A percentile compares a stretch with the other conserved stretches of the same genome.
Conservation (phyloP, 2,888 invertebrate species). For the Melipona bicolor region DNA sequence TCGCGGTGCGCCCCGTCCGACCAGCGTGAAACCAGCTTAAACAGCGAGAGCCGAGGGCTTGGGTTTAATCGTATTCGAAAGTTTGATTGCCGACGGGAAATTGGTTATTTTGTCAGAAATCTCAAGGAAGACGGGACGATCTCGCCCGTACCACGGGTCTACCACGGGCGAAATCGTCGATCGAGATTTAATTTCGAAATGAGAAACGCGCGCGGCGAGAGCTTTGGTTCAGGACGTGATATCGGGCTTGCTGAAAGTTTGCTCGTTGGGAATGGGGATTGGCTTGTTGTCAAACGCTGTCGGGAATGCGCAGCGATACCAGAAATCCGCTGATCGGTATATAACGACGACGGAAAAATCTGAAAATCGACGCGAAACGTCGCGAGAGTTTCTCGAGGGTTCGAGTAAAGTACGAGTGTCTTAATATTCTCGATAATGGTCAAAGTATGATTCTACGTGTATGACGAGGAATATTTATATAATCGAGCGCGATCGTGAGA, state of each 20-base stretch:
- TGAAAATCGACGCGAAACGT: constrained; percentile 1
- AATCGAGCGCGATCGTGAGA: too few species aligned
- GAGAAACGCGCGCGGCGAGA: neutral
- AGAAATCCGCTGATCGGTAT: neutral
- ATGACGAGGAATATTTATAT: too few species aligned
- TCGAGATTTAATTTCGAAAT: neutral
- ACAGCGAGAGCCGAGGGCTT: neutral
- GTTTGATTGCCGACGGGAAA: constrained; percentile 7
- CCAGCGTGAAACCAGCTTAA: constrained; percentile 31
- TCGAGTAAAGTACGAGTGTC: too few species aligned
- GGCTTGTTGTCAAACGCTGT: constrained; percentile 28
- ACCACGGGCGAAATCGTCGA: neutral
- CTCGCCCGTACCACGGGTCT: neutral
- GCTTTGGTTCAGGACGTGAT: neutral
- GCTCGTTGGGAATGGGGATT: constrained; percentile 7
- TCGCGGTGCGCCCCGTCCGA: constrained; percentile 55
- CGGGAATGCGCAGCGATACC: constrained; percentile 7
- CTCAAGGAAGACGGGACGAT: neutral
- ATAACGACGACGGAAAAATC: neutral
- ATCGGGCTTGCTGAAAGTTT: neutral
- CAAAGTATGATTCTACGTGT: too few species aligned
- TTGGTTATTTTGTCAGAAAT: neutral
- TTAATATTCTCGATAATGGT: too few species aligned
- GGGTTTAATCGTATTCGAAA: constrained; percentile 12
- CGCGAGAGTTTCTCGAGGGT: neutral